A percentile compares a stretch with the other conserved stretches of the same genome.
Conservation (phyloP, 2,113 vertebrate species). For the Hydrochoerus hydrochaeris region DNA sequence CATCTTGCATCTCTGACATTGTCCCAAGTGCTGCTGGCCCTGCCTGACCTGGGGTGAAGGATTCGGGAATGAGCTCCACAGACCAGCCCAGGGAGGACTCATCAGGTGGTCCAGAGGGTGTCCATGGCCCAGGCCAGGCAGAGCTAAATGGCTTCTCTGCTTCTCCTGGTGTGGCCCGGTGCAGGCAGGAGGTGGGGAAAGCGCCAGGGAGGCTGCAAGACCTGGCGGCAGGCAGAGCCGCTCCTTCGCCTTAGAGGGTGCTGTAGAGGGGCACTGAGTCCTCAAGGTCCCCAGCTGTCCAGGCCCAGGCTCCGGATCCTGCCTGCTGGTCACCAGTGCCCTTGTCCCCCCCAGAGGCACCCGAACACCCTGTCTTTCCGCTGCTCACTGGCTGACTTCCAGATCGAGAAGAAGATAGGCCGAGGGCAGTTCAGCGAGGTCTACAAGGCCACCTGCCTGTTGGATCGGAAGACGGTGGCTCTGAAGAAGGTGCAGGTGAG, state of each 20-base stretch:
- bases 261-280: neutral
- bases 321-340: neutral
- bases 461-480: constrained; percentile 90
- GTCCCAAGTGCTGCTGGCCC: neutral
- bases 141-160: neutral
- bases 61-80: neutral
- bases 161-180: too few species aligned
- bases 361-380: constrained; percentile 84
- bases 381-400: constrained; percentile 89
- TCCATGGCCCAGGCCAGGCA: fast-evolving
- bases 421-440: constrained; percentile 92
- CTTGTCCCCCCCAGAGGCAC: constrained; percentile 83
- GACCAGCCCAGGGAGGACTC: neutral
- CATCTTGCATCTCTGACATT: neutral
- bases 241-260: neutral
- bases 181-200: neutral
- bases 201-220: fast-evolving
- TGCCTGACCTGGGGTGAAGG: neutral
- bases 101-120: neutral
- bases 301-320: too few species aligned
- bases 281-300: neutral
- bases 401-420: constrained; percentile 91
- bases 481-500: constrained; percentile 91
- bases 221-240: neutral
- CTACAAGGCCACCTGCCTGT: constrained; percentile 89